Base-by-base conservation (phyloP, 2,113 vertebrate genomes). In the Eurypyga helias region DNA sequence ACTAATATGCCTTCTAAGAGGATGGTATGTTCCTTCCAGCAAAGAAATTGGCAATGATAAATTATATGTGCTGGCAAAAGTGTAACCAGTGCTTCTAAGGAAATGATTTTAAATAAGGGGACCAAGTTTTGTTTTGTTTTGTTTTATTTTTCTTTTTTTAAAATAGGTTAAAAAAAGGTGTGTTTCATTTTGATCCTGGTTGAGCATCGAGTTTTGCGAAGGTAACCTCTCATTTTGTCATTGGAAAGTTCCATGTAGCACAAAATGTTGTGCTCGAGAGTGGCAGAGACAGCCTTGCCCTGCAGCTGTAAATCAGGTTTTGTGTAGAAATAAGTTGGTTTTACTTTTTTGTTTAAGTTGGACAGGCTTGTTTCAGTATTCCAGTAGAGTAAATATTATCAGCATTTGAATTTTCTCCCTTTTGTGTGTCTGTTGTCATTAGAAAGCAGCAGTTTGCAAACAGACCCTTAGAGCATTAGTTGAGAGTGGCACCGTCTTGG, bases 161-260 rank as follows among this genome's bases (percentile, higher is more conserved):
- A 45, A 45, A 45, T 14, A 45, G 41, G 41, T 10, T 55, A 13
- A 31, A 33, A 26, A 49, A 23, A 34, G 19, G 13, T 31, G 21
- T 41, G 36, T 51, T 57, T 57, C 8, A 13, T 31, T 77, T 49
- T 64, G 14, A 34, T 57, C 20, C 29, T 49, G 29, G 28, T 24
- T 51, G 26, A 84, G 4, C 65, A 57, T 5, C 0, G 2, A 19
- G 25, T 33, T 70, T 51, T 57, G 18, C 57, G 17, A 49, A 70
- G 41, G 25, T 51, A 60, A 60, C 52, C 7, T 49, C 33, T 73
- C 15, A n/a, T 45, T 89, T 36, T 75, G 45, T 77, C 65, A 49
- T 17, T 29, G 41, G 17, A 16, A 70, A 16, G 9, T 71, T 57
- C 41, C 6, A 15, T 9, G 2, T 19, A 36, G 31, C 1, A 0